phyloP scores from a whole-genome alignment of 2,113 vertebrate species.

The Nibea albiflora region DNA sequence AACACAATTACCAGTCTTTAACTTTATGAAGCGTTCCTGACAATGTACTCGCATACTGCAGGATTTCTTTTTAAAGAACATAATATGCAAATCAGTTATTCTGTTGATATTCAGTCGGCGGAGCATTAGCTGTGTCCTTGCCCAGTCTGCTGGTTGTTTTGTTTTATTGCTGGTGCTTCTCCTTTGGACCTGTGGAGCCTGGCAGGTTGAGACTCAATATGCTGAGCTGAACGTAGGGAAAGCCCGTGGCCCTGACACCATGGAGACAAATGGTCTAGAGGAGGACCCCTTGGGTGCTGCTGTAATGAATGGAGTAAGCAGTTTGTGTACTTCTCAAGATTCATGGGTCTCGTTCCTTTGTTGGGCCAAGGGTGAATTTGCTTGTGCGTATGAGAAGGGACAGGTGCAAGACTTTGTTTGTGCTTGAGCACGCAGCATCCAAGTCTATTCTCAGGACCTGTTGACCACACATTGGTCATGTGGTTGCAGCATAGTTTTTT shows the following conservation, averaged over 20 bases:
- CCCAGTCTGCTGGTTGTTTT: constrained; percentile 16
- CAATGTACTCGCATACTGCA: neutral
- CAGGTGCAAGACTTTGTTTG: constrained; percentile 21
- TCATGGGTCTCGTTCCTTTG: constrained; percentile 44
- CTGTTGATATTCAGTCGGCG: constrained; percentile 2
- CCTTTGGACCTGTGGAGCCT: constrained; percentile 23
- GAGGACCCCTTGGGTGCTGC: constrained; percentile 47
- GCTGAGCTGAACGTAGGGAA: neutral
- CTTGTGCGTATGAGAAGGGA: constrained; percentile 19
- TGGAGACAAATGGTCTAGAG: constrained; percentile 63
- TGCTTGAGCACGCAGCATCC: neutral
- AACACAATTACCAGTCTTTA: neutral
- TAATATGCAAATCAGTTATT: constrained; percentile 22
- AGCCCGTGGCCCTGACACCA: constrained; percentile 37
- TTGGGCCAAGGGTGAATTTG: constrained; percentile 25
- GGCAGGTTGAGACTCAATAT: constrained; percentile 10
- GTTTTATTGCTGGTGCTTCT: constrained; percentile 10
- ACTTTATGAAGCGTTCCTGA: neutral
- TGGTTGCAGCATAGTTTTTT: neutral
- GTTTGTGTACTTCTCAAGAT: constrained; percentile 67
- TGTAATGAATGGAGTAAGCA: constrained; percentile 70
- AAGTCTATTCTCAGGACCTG: constrained; percentile 29
- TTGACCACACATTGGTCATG: constrained; percentile 32
- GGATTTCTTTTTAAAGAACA: neutral
- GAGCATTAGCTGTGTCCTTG: constrained; percentile 5